Base-by-base conservation (phyloP, 2,888 invertebrate genomes). In the Drosophila lutescens region DNA sequence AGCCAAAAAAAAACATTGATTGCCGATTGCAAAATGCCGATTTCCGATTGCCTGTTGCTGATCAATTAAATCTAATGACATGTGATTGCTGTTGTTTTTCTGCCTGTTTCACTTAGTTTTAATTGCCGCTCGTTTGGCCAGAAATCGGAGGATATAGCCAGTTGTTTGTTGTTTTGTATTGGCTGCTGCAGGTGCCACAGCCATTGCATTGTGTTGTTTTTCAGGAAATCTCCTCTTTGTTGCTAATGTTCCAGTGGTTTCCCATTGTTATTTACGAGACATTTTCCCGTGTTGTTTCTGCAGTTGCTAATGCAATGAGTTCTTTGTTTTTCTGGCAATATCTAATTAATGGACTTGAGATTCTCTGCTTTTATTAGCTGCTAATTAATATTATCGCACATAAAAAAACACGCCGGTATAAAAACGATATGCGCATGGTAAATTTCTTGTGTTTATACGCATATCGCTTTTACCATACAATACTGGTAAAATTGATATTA, bases 61-160 rank as follows among this genome's bases (percentile, higher is more conserved):
- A 36, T 66, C 69, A 79, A 82, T 85, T 82, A 73, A 80, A 67
- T 76, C 76, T 65, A 80, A 78, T 76, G 55, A 78, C 79, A 77
- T 67, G 74, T 53, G 50, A 72, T 69, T 68, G 57, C 44, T 47
- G 54, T 55, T 76, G 61, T 54, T 69, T 54, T 38, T 54, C 15
- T 44, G 13, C 5, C 55, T 4, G 47, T 49, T 55, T 41, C 43
- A 49, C 26, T 50, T 30, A 38, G 43, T 53, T 49, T 38, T 68
- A 49, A 50, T 55, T 72, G 61, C 49, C 49, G 44, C 54, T 63
- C 34, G 30, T 44, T 32, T 34, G 41, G 12, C 23, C 40, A 32
- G 17, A 26, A 34, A 6, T 10, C 41, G 34, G 10, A 12, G 50
- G 17, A 40, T 44, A 50, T 44, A 23, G 38, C 12, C 20, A 15